Base-by-base conservation (phyloP, 2,888 invertebrate species). In the Gibbula magus region DNA sequence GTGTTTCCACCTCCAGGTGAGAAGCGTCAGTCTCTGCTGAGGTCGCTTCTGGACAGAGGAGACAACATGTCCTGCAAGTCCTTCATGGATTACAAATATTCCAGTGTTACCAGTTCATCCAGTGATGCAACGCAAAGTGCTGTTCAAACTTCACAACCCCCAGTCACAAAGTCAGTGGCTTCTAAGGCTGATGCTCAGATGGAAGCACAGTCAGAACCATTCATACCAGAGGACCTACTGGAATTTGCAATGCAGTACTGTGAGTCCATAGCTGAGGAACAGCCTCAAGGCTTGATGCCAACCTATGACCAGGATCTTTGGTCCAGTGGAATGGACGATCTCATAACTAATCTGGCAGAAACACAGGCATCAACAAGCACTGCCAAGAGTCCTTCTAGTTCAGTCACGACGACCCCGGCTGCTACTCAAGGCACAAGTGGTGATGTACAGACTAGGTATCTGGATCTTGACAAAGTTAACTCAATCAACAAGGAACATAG, bases 201-300 rank as follows among this genome's bases (percentile, higher is more conserved):
- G 35, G 45, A 45, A 45, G 13, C 45, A 10, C 75, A 75, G 25
- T 22, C 51, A 75, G 61, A 77, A 2, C 35, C 75, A 22, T 45
- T 39, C 8, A 70, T 85, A 25, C 82, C 85, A 2, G 85, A 85
- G 25, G 85, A 85, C 51, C 53, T 85, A 51, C 70, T 85, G 66
- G 85, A 85, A 39, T 77, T 85, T 61, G 83, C 81, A 52, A 81
- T 85, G 79, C 82, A 83, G 74, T 83, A 82, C 77, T 85, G 83
- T 74, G 80, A 80, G n/a, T 51, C 78, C 13, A 39, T 82, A 10
- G 32, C 61, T 32, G 66, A 76, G 18, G 78, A 56, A 52, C 78
- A 82, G 76, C 35, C 80, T 3, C 39, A 73, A 16, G 54, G 66
- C 10, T n/a, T 76, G 52, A 39, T 73, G 39, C 45, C 74, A 5